Evolutionary conservation across 2,888 invertebrate species (phyloP), one percentile per base, ranked within the genome.

Genomic region (Oscheius sp.): DNA sequence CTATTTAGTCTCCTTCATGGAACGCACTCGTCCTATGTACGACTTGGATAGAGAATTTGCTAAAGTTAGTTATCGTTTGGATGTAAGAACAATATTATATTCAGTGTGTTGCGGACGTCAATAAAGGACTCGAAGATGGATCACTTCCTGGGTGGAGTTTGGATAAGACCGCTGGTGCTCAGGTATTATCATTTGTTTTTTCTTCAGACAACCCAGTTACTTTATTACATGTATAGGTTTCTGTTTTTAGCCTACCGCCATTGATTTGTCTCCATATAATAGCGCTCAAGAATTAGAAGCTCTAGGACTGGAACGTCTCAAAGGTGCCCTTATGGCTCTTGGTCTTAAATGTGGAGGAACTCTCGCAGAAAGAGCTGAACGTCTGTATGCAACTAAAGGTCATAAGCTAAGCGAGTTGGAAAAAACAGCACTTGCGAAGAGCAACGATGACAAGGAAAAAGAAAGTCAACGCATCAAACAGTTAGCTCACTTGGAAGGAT

Each of bases 301-400:
- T 0, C 91, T 99, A 2, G 99, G 99, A 23, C 90, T 99, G 82
- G 99, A 99, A 91, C 93, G 99, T 77, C 91, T 99, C 46, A 99
- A 99, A 89, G 94, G 97, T 93, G 98, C 98, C 2, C 91, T 99
- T 21, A 95, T 96, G 93, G 98, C 98, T 3, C 91, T 99, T 21
- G 95, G 96, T 0, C 91, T 99, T 0, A 99, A 99, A 90, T 99
- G 99, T 90, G 99, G 99, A 72, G 99, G 97, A 71, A 98, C 98
- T 5, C 90, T 99, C 68, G 96, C 98, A 90, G 97, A 99, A 90
- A 92, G 99, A 84, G 99, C 99, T 0, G 95, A 97, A 89, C 92
- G 99, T 78, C 91, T 99, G 77, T 99, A 96, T 89, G 93, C 93
- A 76, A 98, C 96, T 0, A 99, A 99, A 90, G 97, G 97, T 0